A percentile compares a stretch with the other conserved stretches of the same genome.
Conservation (phyloP, 2,797 vertebrate genomes). For the Podargus strigoides region DNA sequence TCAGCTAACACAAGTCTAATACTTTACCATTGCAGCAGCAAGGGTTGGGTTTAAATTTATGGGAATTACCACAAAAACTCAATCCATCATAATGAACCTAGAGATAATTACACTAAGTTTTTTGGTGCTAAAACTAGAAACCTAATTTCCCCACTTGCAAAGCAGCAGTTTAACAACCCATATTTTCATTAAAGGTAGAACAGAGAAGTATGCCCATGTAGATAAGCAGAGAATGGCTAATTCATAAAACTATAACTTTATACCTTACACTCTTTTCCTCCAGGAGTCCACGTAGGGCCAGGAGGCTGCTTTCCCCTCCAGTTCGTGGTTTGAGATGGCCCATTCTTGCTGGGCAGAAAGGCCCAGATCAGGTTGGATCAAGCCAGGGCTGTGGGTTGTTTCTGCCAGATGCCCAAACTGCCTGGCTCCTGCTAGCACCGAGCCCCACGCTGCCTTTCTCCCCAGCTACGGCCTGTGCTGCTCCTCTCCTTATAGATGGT, state of each 20-base stretch:
- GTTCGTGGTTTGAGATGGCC: neutral
- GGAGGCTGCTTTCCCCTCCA: neutral
- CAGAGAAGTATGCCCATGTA: neutral
- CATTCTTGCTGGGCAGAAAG: neutral
- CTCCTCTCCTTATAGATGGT: rapidly evolving
- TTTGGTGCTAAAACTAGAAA: conserved; percentile 1
- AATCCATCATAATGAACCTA: neutral
- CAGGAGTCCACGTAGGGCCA: neutral
- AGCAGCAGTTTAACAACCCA: neutral
- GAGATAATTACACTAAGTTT: conserved; percentile 3
- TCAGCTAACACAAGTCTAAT: conserved; percentile 17
- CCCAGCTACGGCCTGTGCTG: rapidly evolving
- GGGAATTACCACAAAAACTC: conserved; percentile 30
- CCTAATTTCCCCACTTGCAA: neutral
- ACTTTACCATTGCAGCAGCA: neutral
- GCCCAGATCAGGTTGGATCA: neutral
- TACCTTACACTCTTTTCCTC: neutral
- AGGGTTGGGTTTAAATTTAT: conserved; percentile 12
- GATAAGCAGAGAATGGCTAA: neutral
- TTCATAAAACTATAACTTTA: neutral
- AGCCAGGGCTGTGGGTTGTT: neutral
- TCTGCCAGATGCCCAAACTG: neutral
- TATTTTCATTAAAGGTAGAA: neutral
- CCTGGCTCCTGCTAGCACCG: neutral
- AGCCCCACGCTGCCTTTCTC: rapidly evolving